Evolutionary conservation across 1,140 invertebrate species (phyloP).

Genomic region (Telenomus remus): DNA sequence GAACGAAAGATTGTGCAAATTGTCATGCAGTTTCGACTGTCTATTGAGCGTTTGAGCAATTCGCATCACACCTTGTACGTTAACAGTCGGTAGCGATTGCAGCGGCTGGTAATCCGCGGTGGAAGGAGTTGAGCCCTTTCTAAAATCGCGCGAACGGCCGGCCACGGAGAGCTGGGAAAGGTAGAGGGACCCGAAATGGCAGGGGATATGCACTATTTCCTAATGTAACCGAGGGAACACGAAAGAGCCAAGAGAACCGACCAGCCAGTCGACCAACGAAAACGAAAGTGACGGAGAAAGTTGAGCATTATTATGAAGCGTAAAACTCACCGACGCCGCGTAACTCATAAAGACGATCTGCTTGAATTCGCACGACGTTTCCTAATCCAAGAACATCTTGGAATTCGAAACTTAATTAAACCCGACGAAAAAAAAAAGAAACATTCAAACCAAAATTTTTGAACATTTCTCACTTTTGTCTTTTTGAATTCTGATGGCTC

Average conservation of each 20-base stretch:
- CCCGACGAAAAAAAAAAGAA: not conserved
- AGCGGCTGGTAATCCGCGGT: constrained; percentile 32
- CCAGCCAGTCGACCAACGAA: constrained; percentile 68
- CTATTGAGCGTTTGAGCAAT: constrained; percentile 43
- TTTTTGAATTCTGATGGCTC: too few species aligned
- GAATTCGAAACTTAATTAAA: not conserved
- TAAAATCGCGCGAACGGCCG: constrained; percentile 68
- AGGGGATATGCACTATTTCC: constrained; percentile 70
- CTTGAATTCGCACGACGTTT: constrained; percentile 20
- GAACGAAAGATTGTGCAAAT: constrained; percentile 18
- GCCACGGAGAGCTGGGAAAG: constrained; percentile 53
- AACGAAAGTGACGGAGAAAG: constrained; percentile 76
- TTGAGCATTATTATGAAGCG: constrained; percentile 74
- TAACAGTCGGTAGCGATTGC: constrained; percentile 37
- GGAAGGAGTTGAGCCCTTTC: constrained; percentile 65
- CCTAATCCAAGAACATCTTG: not conserved
- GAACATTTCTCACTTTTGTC: too few species aligned
- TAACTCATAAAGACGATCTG: constrained; percentile 23
- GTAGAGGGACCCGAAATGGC: constrained; percentile 50
- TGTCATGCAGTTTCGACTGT: constrained; percentile 29
- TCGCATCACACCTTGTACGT: constrained; percentile 48
- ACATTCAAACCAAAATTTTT: too few species aligned
- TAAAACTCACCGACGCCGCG: constrained; percentile 59
- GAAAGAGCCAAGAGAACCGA: constrained; percentile 52
- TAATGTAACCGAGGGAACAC: constrained; percentile 63